These are phyloP conservation scores for Tiphia femorata DNA, from an alignment of 2,888 invertebrate genomes.

Conservation along the genomic window DNA sequence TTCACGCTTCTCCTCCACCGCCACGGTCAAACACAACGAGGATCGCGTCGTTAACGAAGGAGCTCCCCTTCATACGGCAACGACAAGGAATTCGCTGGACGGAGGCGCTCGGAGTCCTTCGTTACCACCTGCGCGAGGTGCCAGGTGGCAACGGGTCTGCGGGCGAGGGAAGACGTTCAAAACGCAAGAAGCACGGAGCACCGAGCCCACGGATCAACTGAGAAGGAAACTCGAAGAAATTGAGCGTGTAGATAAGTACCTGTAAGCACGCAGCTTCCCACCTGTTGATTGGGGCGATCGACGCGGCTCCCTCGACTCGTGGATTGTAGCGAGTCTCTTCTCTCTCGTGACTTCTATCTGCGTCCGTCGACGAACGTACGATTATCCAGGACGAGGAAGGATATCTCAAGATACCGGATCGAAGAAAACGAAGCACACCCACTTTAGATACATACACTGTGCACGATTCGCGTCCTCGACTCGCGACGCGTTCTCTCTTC, in stretches of 20 bases:
- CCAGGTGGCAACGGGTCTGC: background rate
- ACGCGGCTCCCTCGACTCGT: constrained; percentile 24
- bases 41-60: too few species aligned
- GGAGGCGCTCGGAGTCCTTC: too few species aligned
- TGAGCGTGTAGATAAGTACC: constrained; percentile 38
- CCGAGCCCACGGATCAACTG: background rate
- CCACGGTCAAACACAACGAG: too few species aligned
- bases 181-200: background rate
- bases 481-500: background rate
- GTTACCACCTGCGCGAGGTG: background rate
- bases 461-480: background rate
- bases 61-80: too few species aligned
- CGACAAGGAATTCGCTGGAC: too few species aligned
- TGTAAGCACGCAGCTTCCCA: constrained; percentile 57
- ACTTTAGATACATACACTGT: constrained; percentile 24
- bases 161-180: background rate
- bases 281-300: constrained; percentile 58
- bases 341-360: background rate
- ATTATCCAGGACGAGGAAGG: background rate
- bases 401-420: background rate
- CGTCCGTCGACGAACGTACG: too few species aligned
- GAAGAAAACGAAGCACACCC: constrained; percentile 19
- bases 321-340: constrained; percentile 14
- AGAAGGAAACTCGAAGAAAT: background rate
- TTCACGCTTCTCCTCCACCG: too few species aligned